Evolutionary conservation across 2,113 vertebrate species (phyloP).

Genomic region (Ursus arctos): DNA sequence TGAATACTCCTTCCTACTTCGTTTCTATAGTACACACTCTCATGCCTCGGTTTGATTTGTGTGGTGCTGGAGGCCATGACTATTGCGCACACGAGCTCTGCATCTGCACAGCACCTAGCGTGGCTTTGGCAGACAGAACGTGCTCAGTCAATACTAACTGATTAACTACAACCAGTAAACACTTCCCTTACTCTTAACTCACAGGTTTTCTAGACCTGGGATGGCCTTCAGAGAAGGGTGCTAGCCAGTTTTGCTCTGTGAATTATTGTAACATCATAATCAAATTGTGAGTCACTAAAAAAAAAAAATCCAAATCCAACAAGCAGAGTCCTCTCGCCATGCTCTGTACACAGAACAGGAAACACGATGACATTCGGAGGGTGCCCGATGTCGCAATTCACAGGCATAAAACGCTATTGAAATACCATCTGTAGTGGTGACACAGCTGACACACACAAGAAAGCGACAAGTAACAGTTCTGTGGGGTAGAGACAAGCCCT

Average conservation of each 20-base stretch:
- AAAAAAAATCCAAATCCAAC: conserved; percentile 68
- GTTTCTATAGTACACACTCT: not conserved
- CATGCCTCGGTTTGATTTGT: not conserved
- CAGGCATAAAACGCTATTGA: conserved; percentile 79
- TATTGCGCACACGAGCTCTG: not conserved
- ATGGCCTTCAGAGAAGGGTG: conserved; percentile 62
- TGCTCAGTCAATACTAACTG: not conserved
- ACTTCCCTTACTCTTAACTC: conserved; percentile 20
- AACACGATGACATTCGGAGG: conserved; percentile 77
- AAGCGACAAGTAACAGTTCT: conserved; percentile 62
- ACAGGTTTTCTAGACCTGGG: not conserved
- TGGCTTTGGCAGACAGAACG: not conserved
- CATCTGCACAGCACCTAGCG: not conserved
- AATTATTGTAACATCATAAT: conserved; percentile 70
- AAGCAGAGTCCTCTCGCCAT: conserved; percentile 62
- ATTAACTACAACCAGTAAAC: not conserved
- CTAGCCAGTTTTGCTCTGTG: conserved; percentile 44
- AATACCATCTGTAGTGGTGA: conserved; percentile 76
- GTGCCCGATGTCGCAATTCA: conserved; percentile 72
- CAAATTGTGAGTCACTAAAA: conserved; percentile 57
- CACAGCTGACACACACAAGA: conserved; percentile 71
- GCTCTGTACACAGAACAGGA: conserved; percentile 69
- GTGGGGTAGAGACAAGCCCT: not conserved
- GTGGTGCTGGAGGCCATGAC: not conserved
- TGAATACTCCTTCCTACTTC: not conserved